Base-by-base conservation (phyloP, 2,888 invertebrate species). In the Trichacis sp. region DNA sequence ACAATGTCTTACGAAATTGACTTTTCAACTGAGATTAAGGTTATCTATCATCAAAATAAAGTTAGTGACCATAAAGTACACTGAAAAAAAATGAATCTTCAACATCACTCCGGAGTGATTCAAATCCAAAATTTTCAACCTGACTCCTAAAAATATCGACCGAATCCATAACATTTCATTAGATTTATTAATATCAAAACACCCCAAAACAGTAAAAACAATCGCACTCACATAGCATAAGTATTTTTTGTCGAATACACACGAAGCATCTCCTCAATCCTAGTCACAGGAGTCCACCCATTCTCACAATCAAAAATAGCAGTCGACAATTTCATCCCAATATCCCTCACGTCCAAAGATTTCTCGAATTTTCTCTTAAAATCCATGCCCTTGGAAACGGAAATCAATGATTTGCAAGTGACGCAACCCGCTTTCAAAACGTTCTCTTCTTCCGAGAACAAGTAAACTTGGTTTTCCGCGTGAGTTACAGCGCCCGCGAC, bases 391-490 rank as follows among this genome's bases (percentile, higher is more conserved):
- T 72, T 73, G 1, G 80, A 80, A 14, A 85, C 82, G 1, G 77
- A 66, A 4, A 75, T 75, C 1, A 69, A 68, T 36, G 76, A 60
- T 30, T 76, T 52, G 40, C 85, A 84, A 1, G 75, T 71, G 1
- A 81, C 72, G 64, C 84, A 84, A 24, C 78, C 75, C 45, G 69
- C 70, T 48, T 76, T 73, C 46, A 85, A 69, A 1, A 69, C 18
- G 9, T 77, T 71, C 0, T 65, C 72, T 11, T 77, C 68, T 33
- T 82, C 79, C 5, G 80, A 80, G 12, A 69, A 73, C 12, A 85
- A 68, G 52, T 77, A 83, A 5, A 85, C 84, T 40, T 76, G 73
- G 38, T 77, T 82, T 24, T 77, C 75, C 12, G 78, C 77, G 50
- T 83, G 78, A 2, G 69, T 73, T 36, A 77, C 69, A 5, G 81